These are phyloP conservation scores for Bettongia penicillata DNA, from an alignment of 2,113 vertebrate genomes.

Conservation along the genomic window DNA sequence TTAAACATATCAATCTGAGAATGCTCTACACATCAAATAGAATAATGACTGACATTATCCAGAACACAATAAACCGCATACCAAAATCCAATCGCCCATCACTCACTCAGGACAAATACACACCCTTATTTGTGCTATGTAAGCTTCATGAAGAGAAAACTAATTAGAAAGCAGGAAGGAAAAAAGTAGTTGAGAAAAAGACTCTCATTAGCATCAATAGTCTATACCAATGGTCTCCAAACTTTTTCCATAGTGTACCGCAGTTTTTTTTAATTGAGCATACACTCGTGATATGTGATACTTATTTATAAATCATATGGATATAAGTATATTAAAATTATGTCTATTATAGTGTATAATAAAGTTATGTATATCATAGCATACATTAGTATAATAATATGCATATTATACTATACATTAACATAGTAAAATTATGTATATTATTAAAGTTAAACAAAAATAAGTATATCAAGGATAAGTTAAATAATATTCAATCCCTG, in stretches of 20 bases:
- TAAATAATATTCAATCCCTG: background rate
- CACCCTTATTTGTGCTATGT: slow-evolving; percentile 49
- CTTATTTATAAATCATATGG: background rate
- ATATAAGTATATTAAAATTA: background rate
- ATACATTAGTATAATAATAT: no score
- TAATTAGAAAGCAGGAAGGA: background rate
- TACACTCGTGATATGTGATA: background rate
- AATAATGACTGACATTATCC: slow-evolving; percentile 82
- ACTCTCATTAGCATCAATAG: background rate
- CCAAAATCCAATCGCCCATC: slow-evolving; percentile 73
- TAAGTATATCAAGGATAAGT: background rate
- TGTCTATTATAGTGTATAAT: background rate
- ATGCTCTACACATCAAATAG: slow-evolving; percentile 73
- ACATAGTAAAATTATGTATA: no score
- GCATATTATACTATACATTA: no score
- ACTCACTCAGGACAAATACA: slow-evolving; percentile 73
- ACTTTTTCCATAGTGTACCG: background rate
- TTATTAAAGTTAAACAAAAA: background rate
- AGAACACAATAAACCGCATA: slow-evolving; percentile 71
- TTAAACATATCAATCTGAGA: slow-evolving; percentile 80
- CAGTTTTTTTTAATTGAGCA: background rate
- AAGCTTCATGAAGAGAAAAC: slow-evolving; percentile 60
- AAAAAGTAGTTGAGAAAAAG: background rate
- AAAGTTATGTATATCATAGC: background rate
- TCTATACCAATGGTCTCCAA: background rate